Evolutionary conservation across 2,797 vertebrate genomes (phyloP).

Genomic region (Ceryle rudis): DNA sequence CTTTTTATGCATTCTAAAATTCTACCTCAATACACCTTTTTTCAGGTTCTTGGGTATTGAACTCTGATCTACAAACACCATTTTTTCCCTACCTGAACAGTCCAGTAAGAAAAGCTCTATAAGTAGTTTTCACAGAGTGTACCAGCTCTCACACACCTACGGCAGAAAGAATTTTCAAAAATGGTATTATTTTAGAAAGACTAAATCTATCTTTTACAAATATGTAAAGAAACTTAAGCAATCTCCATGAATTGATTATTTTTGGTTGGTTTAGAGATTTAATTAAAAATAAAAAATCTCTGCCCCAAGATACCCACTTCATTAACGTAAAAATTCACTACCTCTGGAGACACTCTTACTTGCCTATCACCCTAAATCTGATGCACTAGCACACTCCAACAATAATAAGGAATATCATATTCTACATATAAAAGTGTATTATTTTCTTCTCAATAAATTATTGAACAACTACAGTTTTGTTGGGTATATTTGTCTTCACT

Average conservation of each 20-base stretch:
- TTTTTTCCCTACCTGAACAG: neutral
- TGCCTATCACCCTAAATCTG: neutral
- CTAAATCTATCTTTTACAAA: neutral
- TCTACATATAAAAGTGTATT: neutral
- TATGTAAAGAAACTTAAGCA: neutral
- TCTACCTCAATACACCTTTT: neutral
- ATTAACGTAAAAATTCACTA: neutral
- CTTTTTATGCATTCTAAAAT: neutral
- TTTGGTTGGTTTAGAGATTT: neutral
- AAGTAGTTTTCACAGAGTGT: too few species aligned
- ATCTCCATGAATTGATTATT: neutral
- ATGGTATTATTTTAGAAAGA: neutral
- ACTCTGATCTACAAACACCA: neutral
- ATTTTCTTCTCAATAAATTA: neutral
- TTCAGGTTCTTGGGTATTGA: neutral
- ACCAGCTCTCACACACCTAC: too few species aligned
- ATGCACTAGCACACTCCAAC: neutral
- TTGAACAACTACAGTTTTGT: neutral
- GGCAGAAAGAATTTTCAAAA: neutral
- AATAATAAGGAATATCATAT: neutral
- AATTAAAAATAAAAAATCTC: neutral
- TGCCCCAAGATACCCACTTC: neutral
- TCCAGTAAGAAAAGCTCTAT: neutral
- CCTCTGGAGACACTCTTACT: neutral
- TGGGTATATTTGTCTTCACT: neutral